Base-by-base conservation (phyloP, 1,140 invertebrate genomes). In the Pinna nobilis region DNA sequence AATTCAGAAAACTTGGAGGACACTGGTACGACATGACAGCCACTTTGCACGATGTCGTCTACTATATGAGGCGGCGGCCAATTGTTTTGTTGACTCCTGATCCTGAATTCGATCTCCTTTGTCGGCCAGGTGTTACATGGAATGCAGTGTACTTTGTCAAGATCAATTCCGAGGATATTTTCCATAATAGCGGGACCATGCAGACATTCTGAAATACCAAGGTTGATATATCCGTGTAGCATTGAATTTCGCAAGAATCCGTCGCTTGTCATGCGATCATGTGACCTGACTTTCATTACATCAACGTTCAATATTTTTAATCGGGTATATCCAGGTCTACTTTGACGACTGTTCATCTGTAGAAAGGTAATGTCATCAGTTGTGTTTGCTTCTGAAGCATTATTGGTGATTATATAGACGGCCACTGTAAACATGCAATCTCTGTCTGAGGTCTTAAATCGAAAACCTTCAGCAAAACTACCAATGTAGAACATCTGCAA, bases 21-120 rank as follows among this genome's bases (percentile, higher is more conserved):
- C 28, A 73, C 39, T n/a, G 70, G 53, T n/a, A 73, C 70, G n/a
- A 73, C 5, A 23, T 57, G 47, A 20, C 63, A 73, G 3, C 70
- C 70, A 28, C 60, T 59, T 57, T 49, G 30, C 5, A 73, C 23
- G 7, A 73, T 39, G n/a, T 60, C 25, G n/a, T 37, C 20, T 11
- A 66, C 25, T 11, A 67, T 4, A 5, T 47, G 13, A 28, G 33
- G 11, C 0, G 51, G 7, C 4, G 70, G 70, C 63, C 70, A 73
- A n/a, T n/a, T n/a, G n/a, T n/a, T n/a, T 35, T 35, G 4, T 1
- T 35, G 51, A 0, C n/a, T 23, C 13, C 63, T 55, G 11, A 18
- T 11, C 25, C 13, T 60, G 53, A 63, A 73, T 35, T 35, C 39
- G 11, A 33, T 59, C 0, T 63, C 70, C 4, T 41, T 32, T 4